Percentiles rank a stretch among this genome's conserved stretches.
phyloP scores from a whole-genome alignment of 2,797 vertebrate genomes.

The Epinephelus awoara region DNA sequence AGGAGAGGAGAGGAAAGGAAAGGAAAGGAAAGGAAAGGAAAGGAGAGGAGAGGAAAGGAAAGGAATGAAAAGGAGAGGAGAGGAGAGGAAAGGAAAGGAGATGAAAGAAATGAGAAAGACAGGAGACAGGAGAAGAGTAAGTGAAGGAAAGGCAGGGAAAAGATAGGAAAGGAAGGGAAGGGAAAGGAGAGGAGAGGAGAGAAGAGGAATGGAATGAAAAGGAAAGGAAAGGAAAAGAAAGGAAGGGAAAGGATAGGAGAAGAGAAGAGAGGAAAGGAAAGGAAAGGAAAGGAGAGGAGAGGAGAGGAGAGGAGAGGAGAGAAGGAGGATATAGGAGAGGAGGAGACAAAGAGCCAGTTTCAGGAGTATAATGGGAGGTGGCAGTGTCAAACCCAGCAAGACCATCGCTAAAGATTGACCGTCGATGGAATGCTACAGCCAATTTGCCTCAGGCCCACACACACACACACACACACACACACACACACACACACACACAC shows the following conservation, averaged over 20 bases:
- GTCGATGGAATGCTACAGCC: constrained; percentile 68
- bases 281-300: too few relatives aligned
- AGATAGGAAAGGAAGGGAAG: too few relatives aligned
- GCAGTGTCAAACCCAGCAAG: constrained; percentile 56
- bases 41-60: background rate
- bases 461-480: constrained; percentile 29
- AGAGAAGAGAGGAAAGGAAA: background rate
- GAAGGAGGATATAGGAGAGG: background rate
- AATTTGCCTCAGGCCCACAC: constrained; percentile 48
- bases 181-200: constrained; percentile 30
- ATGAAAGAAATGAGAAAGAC: too few relatives aligned
- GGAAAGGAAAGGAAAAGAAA: background rate
- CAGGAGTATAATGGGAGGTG: constrained; percentile 66
- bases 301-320: background rate
- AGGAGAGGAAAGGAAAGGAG: background rate
- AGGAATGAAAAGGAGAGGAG: background rate
- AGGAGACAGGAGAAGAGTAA: background rate
- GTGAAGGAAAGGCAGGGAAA: background rate
- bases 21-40: background rate
- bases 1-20: too few relatives aligned
- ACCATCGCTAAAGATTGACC: constrained; percentile 57
- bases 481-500: constrained; percentile 38
- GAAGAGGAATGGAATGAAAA: background rate
- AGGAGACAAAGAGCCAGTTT: constrained; percentile 57
- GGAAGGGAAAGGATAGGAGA: background rate